phyloP scores from a whole-genome alignment of 1,140 invertebrate genomes.

The Drosophila kikkawai region DNA sequence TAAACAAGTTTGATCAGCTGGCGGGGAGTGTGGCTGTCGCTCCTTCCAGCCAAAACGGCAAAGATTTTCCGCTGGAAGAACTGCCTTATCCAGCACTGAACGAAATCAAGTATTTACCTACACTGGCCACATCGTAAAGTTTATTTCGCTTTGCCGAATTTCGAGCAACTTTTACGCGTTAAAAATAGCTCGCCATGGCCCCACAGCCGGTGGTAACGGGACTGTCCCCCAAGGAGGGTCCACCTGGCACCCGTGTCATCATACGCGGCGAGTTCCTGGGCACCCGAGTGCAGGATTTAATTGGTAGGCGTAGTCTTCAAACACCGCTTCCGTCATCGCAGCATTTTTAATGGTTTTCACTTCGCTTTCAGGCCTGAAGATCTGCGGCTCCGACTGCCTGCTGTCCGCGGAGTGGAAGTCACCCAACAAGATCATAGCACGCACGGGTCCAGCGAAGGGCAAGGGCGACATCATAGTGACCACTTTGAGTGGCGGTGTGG shows the following conservation, averaged over 20 bases:
- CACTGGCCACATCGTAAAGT: slow-evolving; percentile 16
- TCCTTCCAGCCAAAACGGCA: not conserved
- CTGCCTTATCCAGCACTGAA: not conserved
- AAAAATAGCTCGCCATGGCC: slow-evolving; percentile 86
- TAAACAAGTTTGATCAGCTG: slow-evolving; percentile 24
- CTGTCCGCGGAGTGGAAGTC: slow-evolving; percentile 99
- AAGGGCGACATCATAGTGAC: slow-evolving; percentile 98
- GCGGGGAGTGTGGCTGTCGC: slow-evolving; percentile 2
- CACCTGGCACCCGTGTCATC: slow-evolving; percentile 97
- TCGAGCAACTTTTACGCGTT: not conserved
- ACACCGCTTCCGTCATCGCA: slow-evolving; percentile 38
- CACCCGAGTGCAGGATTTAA: slow-evolving; percentile 92
- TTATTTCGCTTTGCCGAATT: slow-evolving; percentile 23
- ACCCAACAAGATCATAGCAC: slow-evolving; percentile 97
- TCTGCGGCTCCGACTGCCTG: slow-evolving; percentile 97
- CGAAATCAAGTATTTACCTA: not conserved
- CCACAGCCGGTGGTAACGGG: slow-evolving; percentile 96
- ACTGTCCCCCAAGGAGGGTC: slow-evolving; percentile 98
- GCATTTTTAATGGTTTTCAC: not conserved
- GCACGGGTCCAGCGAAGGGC: slow-evolving; percentile 96
- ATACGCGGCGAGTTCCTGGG: slow-evolving; percentile 99
- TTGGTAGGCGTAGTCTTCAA: slow-evolving; percentile 87
- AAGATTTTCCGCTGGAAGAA: not conserved
- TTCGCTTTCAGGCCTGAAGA: slow-evolving; percentile 90
- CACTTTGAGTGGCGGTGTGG: slow-evolving; percentile 95